These are phyloP conservation scores for Amblyjoppa proteus DNA, from an alignment of 2,888 invertebrate species.

Conservation along the genomic window DNA sequence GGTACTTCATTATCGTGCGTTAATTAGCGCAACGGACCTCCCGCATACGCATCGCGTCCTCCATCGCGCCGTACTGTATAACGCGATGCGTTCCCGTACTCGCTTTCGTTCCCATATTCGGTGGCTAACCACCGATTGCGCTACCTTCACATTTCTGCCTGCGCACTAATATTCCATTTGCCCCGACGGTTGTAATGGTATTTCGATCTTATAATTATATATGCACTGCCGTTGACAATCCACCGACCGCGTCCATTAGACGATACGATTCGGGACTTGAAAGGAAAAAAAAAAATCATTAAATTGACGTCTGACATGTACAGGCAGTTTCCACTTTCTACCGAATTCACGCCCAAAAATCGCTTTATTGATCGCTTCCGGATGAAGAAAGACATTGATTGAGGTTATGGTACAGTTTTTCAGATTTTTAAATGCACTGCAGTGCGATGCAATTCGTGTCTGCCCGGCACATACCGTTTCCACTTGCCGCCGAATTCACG, in stretches of 20 bases:
- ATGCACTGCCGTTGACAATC: neutral
- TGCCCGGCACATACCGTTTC: too few relatives aligned
- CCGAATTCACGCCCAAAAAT: too few relatives aligned
- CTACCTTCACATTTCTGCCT: constrained; percentile 36
- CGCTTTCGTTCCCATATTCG: constrained; percentile 75
- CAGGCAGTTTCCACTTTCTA: neutral
- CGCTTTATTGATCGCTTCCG: too few relatives aligned
- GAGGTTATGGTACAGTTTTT: too few relatives aligned
- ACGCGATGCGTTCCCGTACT: constrained; percentile 61
- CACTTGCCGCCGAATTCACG: too few relatives aligned
- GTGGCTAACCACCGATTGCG: constrained; percentile 75
- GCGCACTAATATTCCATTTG: constrained; percentile 27
- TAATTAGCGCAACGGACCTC: constrained; percentile 78
- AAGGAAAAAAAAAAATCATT: neutral
- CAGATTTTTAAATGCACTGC: too few relatives aligned
- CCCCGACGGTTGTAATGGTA: constrained; percentile 19
- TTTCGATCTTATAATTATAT: constrained; percentile 19
- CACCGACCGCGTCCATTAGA: neutral
- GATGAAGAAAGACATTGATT: too few relatives aligned
- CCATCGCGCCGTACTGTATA: constrained; percentile 49
- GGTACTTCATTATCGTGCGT: constrained; percentile 82
- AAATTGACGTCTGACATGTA: neutral
- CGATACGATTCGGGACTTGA: neutral
- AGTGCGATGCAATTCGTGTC: too few relatives aligned
- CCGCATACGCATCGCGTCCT: constrained; percentile 65